phyloP scores from a whole-genome alignment of 37 sponge, comb jelly and placozoan genomes.

The Haliclona indistincta region DNA sequence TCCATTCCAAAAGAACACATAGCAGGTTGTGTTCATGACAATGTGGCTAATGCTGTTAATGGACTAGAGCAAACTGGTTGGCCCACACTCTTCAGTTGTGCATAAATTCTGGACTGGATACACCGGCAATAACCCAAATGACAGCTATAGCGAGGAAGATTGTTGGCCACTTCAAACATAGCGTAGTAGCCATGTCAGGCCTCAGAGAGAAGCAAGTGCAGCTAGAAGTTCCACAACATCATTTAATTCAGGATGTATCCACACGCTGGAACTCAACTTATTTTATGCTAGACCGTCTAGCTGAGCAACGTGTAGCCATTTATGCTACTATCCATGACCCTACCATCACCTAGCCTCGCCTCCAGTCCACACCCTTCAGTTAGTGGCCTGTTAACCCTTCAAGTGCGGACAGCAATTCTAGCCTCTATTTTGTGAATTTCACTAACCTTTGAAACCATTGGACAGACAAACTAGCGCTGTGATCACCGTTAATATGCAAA shows the following conservation, averaged over 20 bases:
- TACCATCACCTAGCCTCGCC: too few species aligned
- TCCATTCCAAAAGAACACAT: background rate
- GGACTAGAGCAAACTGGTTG: constrained; percentile 2
- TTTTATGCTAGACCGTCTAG: background rate
- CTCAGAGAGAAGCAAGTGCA: background rate
- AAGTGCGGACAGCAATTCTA: too few species aligned
- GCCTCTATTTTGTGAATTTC: too few species aligned
- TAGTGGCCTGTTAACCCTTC: too few species aligned
- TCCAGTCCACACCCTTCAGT: too few species aligned
- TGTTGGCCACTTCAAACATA: constrained; percentile 36
- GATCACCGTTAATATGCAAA: too few species aligned
- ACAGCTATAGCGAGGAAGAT: constrained; percentile 13
- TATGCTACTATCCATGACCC: background rate
- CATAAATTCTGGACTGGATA: constrained; percentile 9
- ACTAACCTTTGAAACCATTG: too few species aligned
- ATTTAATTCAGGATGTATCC: constrained; percentile 1
- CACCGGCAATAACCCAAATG: background rate
- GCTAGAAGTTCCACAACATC: background rate
- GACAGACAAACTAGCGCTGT: too few species aligned
- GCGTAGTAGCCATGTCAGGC: constrained; percentile 13
- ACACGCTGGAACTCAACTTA: constrained; percentile 14
- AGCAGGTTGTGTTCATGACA: background rate
- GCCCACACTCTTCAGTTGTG: constrained; percentile 17
- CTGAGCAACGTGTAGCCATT: background rate
- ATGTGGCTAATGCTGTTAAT: background rate